Base-by-base conservation (phyloP, 2,797 vertebrate genomes). In the Coreius guichenoti region DNA sequence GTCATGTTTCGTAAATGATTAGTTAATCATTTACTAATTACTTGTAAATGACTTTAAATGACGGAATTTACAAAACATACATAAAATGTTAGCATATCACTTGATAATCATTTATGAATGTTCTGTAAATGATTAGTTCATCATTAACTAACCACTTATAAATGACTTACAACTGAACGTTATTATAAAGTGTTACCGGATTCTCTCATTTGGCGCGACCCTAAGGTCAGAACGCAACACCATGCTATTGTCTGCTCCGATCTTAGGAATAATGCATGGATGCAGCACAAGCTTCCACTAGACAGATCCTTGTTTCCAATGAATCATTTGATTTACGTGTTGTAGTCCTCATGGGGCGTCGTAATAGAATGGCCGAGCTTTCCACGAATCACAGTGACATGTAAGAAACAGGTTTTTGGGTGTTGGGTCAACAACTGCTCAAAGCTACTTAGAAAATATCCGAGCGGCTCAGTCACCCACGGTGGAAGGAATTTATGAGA, bases 401-500 rank as follows among this genome's bases (percentile, higher is more conserved):
- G 58, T 87, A 67, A 72, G 43, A 87, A 86, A 83, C 80, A 79
- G 45, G 75, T 63, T 86, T 79, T 80, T 21, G 86, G 58, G 68
- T 80, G 54, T 58, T 21, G 74, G n/a, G 75, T 67, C 45, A 21
- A 83, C 77, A 78, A 82, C 80, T 43, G 68, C 75, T 69, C 67
- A 79, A 61, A 72, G 67, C 31, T 79, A 7, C 29, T 63, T 43
- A 65, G 54, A 73, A 85, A 73, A 61, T 23, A 61, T 45, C 65
- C 21, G 4, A 29, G 45, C 8, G 33, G 56, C n/a, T 74, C 45
- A 43, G 36, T 87, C 72, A 65, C 72, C 83, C 81, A 39, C 17
- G 14, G 45, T 80, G 81, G 49, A 83, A 86, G 36, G 39, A 87
- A 80, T 87, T 86, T 67, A 77, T 78, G 83, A 79, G 65, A 67